phyloP scores from a whole-genome alignment of 2,888 invertebrate genomes.

The Drosophila cognata region DNA sequence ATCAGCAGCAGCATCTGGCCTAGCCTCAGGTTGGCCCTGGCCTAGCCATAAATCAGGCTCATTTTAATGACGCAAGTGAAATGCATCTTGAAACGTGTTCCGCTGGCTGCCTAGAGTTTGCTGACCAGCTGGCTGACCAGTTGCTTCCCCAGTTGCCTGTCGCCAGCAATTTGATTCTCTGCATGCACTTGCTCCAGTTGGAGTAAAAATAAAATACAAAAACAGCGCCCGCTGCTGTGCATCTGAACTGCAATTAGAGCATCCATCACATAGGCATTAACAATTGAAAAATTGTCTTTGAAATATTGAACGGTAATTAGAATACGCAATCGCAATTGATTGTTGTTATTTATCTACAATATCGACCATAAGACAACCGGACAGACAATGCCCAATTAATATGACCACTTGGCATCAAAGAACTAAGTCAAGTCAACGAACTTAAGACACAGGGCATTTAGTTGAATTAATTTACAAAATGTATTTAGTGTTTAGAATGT shows the following conservation, averaged over 20 bases:
- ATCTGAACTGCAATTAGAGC: conserved; percentile 67
- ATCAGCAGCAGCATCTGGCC: conserved; percentile 30
- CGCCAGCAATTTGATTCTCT: conserved; percentile 50
- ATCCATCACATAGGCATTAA: conserved; percentile 76
- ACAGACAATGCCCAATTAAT: conserved; percentile 37
- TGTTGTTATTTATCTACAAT: conserved; percentile 15
- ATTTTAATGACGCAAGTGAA: conserved; percentile 78
- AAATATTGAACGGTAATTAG: conserved; percentile 75
- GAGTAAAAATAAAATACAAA: background rate
- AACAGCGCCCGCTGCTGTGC: conserved; percentile 32
- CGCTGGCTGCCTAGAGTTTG: conserved; percentile 42
- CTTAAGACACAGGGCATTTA: background rate
- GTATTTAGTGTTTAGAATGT: background rate
- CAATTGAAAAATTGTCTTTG: conserved; percentile 80
- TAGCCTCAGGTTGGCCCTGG: conserved; percentile 42
- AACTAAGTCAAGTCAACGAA: background rate
- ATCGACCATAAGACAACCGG: background rate
- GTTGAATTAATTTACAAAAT: background rate
- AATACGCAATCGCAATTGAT: conserved; percentile 54
- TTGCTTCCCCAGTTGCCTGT: conserved; percentile 31
- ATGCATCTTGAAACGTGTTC: conserved; percentile 77
- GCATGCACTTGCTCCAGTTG: conserved; percentile 57
- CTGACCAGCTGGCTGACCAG: conserved; percentile 26
- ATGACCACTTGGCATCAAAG: background rate
- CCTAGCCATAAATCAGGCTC: conserved; percentile 77